Evolutionary conservation across 2,797 vertebrate species (phyloP), one percentile per base, ranked within the genome.

Genomic region (Artibeus lituratus): DNA sequence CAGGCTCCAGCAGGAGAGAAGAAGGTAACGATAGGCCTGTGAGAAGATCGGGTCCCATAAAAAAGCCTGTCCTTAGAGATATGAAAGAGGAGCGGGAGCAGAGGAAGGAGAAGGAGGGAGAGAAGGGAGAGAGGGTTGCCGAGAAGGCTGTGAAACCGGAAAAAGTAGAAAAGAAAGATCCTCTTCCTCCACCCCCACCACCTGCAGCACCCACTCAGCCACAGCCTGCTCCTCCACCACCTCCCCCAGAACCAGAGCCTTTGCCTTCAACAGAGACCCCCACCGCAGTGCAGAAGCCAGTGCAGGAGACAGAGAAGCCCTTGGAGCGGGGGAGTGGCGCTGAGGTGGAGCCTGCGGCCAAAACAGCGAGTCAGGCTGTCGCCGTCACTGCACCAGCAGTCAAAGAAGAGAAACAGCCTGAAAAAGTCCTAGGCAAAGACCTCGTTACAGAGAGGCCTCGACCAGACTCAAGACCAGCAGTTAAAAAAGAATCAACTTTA

Each of bases 81-180:
- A 99, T 99, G 99, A 99, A 99, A 97, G 99, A 99, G 94, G 99
- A 99, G 93, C 98, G 99, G 44, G 99, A 99, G 62, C 99, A 99
- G 96, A 98, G 99, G 95, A 99, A 99, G 96, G 99, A 99, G 97
- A 99, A 99, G 55, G 99, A 99, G 95, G 99, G 99, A 96, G 99
- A 99, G 85, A 98, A 98, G 69, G 21, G 73, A 16, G 83, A 98
- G 70, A 98, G 96, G 57, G 39, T 96, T 59, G 91, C 44, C 24
- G 98, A 99, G 76, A 99, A 98, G 96, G 42, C 94, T 81, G 87
- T 92, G 85, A 99, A 98, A 96, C 97, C 98, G 70, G 96, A 97
- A 35, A 99, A 99, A 91, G 97, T 11, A 0, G 99, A 99, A 96
- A 99, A 98, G 97, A 99, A 99, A 92, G 98, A 99, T 85, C 69